phyloP scores from a whole-genome alignment of 2,888 invertebrate species.

The Dynastes tityus region DNA sequence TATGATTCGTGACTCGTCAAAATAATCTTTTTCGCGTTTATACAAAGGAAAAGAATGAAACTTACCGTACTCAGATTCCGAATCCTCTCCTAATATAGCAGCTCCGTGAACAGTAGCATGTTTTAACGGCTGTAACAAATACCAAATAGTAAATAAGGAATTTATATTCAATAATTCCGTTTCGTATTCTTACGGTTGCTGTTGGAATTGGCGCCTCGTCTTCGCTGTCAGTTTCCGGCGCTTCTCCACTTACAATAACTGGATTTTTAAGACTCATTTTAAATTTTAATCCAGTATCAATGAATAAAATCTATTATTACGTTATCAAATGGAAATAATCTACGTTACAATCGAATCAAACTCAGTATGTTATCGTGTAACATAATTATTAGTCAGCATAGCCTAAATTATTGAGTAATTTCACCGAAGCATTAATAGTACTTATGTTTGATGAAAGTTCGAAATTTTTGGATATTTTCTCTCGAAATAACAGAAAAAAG shows the following conservation, averaged over 20 bases:
- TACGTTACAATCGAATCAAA: background rate
- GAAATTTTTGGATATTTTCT: slow-evolving; percentile 4
- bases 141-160: slow-evolving; percentile 3
- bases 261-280: slow-evolving; percentile 53
- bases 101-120: slow-evolving; percentile 63
- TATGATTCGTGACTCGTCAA: background rate
- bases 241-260: slow-evolving; percentile 66
- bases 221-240: slow-evolving; percentile 69
- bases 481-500: background rate
- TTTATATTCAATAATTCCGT: background rate
- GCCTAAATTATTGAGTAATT: background rate
- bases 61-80: slow-evolving; percentile 67
- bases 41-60: slow-evolving; percentile 21
- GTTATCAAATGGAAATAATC: background rate
- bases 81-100: slow-evolving; percentile 67
- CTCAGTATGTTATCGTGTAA: background rate
- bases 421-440: background rate
- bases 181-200: slow-evolving; percentile 30
- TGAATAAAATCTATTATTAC: background rate
- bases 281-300: background rate
- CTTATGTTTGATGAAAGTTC: slow-evolving; percentile 4
- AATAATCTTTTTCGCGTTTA: background rate
- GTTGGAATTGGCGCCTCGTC: slow-evolving; percentile 60
- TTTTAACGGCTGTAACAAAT: slow-evolving; percentile 34
- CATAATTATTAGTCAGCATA: background rate